Evolutionary conservation across 1,140 invertebrate species (phyloP), one percentile per base, ranked within the genome.

Genomic region (Drosophila chauvacae): DNA sequence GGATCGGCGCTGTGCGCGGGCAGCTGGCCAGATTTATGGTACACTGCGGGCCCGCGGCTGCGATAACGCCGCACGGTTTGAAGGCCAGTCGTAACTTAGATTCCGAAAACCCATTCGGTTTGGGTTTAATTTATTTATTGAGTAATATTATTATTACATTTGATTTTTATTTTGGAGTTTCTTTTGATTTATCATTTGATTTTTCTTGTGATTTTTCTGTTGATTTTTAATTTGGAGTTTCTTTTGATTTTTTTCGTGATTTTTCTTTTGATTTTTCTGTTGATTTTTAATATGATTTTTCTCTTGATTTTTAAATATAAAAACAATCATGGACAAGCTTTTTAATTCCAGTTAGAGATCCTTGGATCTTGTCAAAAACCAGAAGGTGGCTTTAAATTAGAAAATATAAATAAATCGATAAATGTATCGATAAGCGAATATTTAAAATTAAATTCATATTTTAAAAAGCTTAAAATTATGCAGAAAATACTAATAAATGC

Each of bases 11-110:
- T 33, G 11, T 20, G 55, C 33, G 33, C 33, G 33, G 42, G 28
- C n/a, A 66, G 33, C 63, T 44, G 56, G 7, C 28, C 44, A 62
- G 57, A 56, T 56, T 56, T 56, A 56, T 56, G 53, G 35, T 7
- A 23, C 53, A 9, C 20, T 18, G 18, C 10, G 4, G 33, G 13
- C 5, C 26, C 20, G 33, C 9, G 20, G 4, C 7, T 0, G 51
- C 35, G 58, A 58, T 42, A 58, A 58, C 14, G 13, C 35, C 35
- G 3, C 53, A 48, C 14, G 11, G 23, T 30, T 33, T 26, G 42
- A 44, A 37, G 58, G 44, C 44, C 44, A 30, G 18, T 28, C 41
- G 33, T 45, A 48, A 39, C 53, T 26, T 56, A 0, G 35, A 26
- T n/a, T 20, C 14, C 4, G 4, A 55, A 23, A 23, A 23, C 33